Evolutionary conservation across 2,113 vertebrate species (phyloP), one percentile per base, ranked within the genome.

Genomic region (Falco punctatus): DNA sequence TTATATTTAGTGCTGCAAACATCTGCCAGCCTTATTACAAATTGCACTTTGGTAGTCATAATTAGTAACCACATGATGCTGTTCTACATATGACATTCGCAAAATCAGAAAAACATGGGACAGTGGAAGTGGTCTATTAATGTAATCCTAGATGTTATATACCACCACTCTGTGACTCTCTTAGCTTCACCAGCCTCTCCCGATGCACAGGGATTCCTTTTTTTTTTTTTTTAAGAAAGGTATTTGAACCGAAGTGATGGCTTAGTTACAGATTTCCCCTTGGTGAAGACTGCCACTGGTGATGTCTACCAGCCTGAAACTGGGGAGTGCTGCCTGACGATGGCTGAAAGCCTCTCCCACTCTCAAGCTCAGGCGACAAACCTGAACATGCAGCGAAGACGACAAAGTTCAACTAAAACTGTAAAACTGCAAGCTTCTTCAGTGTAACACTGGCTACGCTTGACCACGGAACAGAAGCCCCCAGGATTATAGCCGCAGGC

Each of bases 301-400:
- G 95, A 90, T 61, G 58, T 81, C 90, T 96, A 95, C 88, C 95
- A 87, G 92, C 90, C 88, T 97, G 96, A 86, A 90, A 95, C 95
- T 15, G 69, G 94, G 87, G 73, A 92, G 64, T 59, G 65, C 73
- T 96, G 91, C 84, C 96, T 97, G 77, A 67, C 35, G 84, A 80
- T 61, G 96, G 91, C 94, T 92, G 71, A 96, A 96, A 95, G 89
- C 77, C 80, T 92, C 49, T 54, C 75, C 20, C 67, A 54, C 80
- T 70, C 65, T 38, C 40, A 82, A 92, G 69, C 77, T 78, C 57
- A 72, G 59, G 77, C 92, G 69, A 84, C 73, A 90, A 88, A 92
- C 55, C 67, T 3, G 6, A 58, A 80, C n/a, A 28, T 0, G 4
- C 32, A 58, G 33, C 33, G 48, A 64, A 95, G 78, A 48, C 0